These are phyloP conservation scores for Eulemur rubriventer DNA, from an alignment of 2,797 vertebrate species.

Conservation along the genomic window DNA sequence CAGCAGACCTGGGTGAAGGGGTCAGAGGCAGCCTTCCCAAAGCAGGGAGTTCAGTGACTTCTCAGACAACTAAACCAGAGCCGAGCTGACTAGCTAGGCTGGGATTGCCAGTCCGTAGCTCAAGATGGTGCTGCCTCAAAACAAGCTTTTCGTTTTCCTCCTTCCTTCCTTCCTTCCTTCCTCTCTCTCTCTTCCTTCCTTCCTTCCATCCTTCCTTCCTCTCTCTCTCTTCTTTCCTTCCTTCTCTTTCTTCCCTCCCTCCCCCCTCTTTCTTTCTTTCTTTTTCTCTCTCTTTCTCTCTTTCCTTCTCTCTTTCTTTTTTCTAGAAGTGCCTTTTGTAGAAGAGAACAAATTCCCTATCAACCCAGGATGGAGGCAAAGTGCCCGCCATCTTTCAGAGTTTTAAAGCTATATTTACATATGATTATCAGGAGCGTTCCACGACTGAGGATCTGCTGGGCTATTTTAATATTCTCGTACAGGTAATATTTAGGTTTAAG, in stretches of 20 bases:
- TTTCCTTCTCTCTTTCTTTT: neutral
- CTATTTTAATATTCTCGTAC: slow-evolving; percentile 18
- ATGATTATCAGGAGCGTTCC: neutral
- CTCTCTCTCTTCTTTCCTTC: no score
- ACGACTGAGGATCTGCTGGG: slow-evolving; percentile 15
- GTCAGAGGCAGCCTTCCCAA: slow-evolving; percentile 63
- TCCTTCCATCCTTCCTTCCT: no score
- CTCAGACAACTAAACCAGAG: slow-evolving; percentile 54
- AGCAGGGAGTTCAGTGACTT: slow-evolving; percentile 50
- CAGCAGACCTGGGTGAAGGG: slow-evolving; percentile 69
- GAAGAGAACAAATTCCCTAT: slow-evolving; percentile 7
- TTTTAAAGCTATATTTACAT: slow-evolving; percentile 17
- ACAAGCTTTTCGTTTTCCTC: neutral
- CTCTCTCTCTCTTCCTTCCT: no score
- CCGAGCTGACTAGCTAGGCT: slow-evolving; percentile 4
- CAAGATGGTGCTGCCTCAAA: neutral
- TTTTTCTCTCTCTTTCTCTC: no score
- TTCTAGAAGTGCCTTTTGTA: neutral
- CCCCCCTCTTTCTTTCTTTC: neutral
- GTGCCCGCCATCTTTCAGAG: neutral
- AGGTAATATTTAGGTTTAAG: slow-evolving; percentile 23
- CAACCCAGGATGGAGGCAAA: neutral
- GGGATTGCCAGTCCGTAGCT: slow-evolving; percentile 22
- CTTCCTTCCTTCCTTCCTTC: no score
- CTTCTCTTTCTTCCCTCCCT: no score